Conservation (phyloP, 2,113 vertebrate genomes). For the Noturus placidus region DNA sequence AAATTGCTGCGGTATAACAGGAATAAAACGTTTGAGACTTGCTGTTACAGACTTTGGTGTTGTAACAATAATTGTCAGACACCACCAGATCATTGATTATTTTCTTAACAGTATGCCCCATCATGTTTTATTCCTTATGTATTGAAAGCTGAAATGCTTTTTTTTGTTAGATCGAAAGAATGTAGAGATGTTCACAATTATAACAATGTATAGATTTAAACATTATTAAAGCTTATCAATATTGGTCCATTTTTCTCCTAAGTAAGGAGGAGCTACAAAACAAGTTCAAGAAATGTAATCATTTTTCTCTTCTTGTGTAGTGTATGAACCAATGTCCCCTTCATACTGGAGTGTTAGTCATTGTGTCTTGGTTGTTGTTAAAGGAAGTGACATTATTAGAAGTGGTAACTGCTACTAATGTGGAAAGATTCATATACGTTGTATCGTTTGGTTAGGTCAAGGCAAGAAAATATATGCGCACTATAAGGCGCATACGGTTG, state of each 20-base stretch:
- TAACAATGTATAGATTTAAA: not conserved
- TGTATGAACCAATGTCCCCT: slow-evolving; percentile 9
- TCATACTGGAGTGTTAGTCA: slow-evolving; percentile 19
- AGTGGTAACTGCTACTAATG: not conserved
- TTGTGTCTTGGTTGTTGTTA: not conserved
- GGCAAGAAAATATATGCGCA: not conserved
- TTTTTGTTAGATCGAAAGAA: not conserved
- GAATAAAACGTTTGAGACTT: not conserved
- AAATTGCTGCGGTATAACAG: not conserved
- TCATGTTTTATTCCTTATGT: not conserved
- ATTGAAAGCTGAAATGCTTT: not conserved
- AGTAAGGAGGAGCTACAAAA: not conserved
- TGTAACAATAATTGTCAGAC: not conserved
- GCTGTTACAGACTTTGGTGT: not conserved
- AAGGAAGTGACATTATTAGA: slow-evolving; percentile 44
- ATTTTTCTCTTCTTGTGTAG: not conserved
- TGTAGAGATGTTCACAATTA: not conserved
- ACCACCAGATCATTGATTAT: not conserved
- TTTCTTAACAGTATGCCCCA: not conserved
- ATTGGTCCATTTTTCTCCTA: not conserved
- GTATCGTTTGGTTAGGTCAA: not conserved
- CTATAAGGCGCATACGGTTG: too few species aligned
- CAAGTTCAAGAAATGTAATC: not conserved
- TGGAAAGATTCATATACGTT: not conserved
- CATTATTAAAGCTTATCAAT: not conserved